Evolutionary conservation across 2,797 vertebrate species (phyloP), one percentile per base, ranked within the genome.

Genomic region (Erpetoichthys calabaricus): DNA sequence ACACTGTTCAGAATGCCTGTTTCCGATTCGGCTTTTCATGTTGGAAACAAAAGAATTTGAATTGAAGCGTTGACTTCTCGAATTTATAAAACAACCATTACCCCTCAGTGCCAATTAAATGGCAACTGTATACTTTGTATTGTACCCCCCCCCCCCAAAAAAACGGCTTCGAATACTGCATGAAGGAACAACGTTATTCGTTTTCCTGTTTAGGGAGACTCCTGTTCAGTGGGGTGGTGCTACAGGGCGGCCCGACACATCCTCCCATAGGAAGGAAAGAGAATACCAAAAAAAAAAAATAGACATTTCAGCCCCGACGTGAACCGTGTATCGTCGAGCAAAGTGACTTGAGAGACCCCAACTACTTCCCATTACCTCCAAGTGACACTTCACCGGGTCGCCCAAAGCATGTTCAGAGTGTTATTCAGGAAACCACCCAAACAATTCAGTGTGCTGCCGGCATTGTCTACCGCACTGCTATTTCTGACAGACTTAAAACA

Each of bases 211-310:
- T 65, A 61, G 75, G 77, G 68, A 76, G 68, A 59, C 68, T 75
- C 68, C 67, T 82, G 76, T 74, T 70, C 61, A 51, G 59, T 67
- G 62, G 69, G 63, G 73, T 72, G 73, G 82, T 76, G 70, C 59
- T 47, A 60, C 59, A 57, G 69, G 71, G 64, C 73, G 70, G 73
- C 81, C 66, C 76, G 80, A 76, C 86, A 88, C 86, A 81, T 88
- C 90, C 88, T 87, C 75, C 80, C 77, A 76, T 79, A 87, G 90
- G 90, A 91, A 94, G 92, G 92, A 93, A 91, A 82, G 70, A 77
- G 60, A 75, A 83, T 79, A 75, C 72, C n/a, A 83, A 88, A 92
- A 89, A 91, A 90, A 84, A 83, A 85, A 87, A 79, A 80, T 80
- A 75, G 82, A 80, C 76, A 75, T 74, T 71, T 78, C 89, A 86